Evolutionary conservation across 1,140 invertebrate species (phyloP).

Genomic region (Mamestra configurata): DNA sequence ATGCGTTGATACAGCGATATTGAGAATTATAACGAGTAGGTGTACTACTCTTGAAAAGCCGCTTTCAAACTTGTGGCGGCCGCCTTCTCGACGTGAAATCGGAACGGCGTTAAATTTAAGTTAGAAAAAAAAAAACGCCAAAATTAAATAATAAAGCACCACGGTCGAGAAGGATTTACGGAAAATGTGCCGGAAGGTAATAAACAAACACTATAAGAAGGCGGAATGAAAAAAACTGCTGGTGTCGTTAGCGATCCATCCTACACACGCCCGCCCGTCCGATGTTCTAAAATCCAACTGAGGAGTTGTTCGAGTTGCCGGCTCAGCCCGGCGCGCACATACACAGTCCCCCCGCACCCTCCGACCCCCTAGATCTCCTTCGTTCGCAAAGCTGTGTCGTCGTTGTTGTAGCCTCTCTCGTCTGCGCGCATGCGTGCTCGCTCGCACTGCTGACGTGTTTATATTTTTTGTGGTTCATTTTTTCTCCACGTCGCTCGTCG

Average conservation of each 20-base stretch:
- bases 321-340: conserved; percentile 68
- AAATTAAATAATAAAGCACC: conserved; percentile 82
- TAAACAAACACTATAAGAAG: conserved; percentile 87
- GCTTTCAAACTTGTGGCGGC: conserved; percentile 86
- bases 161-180: conserved; percentile 85
- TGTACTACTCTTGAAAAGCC: conserved; percentile 86
- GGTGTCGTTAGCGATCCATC: conserved; percentile 85
- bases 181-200: conserved; percentile 85
- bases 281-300: conserved; percentile 88
- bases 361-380: conserved; percentile 36
- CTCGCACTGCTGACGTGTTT: conserved; percentile 85
- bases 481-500: conserved; percentile 58
- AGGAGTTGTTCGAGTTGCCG: conserved; percentile 70
- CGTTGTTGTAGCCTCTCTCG: conserved; percentile 75
- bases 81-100: conserved; percentile 87
- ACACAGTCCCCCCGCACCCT: conserved; percentile 58
- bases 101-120: conserved; percentile 81
- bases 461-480: conserved; percentile 83
- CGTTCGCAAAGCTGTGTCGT: conserved; percentile 64
- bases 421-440: conserved; percentile 80
- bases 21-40: conserved; percentile 81
- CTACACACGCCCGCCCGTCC: conserved; percentile 87
- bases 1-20: conserved; percentile 80
- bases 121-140: conserved; percentile 71
- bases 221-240: conserved; percentile 85